These are phyloP conservation scores for Ochropleura leucogaster DNA, from an alignment of 2,888 invertebrate genomes.

Conservation along the genomic window DNA sequence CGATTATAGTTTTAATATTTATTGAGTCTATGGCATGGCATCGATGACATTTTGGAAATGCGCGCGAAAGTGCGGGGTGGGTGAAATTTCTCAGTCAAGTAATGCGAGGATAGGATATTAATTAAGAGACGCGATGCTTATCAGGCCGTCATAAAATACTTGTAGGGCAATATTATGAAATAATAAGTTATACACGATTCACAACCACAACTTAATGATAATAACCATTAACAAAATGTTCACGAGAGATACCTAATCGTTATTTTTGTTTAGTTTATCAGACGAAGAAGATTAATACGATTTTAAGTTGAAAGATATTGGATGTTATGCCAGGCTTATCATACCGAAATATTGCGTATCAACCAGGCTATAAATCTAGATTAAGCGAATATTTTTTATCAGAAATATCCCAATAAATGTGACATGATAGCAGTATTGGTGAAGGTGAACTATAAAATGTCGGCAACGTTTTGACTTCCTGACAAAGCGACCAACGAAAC, in stretches of 20 bases:
- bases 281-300: constrained; percentile 36
- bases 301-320: constrained; percentile 40
- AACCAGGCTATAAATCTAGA: constrained; percentile 44
- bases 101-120: background rate
- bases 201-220: constrained; percentile 7
- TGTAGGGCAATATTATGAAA: constrained; percentile 19
- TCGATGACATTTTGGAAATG: no score
- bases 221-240: constrained; percentile 6
- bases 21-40: no score
- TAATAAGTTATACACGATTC: background rate
- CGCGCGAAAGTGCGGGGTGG: no score
- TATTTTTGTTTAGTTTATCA: constrained; percentile 34
- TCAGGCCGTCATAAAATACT: background rate
- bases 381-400: constrained; percentile 51
- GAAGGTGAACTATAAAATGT: constrained; percentile 7
- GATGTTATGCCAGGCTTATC: constrained; percentile 30
- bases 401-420: constrained; percentile 37
- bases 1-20: no score
- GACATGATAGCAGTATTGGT: constrained; percentile 32
- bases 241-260: background rate
- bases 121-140: background rate
- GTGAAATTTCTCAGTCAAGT: no score
- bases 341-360: constrained; percentile 39
- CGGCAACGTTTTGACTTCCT: background rate
- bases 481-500: background rate